A percentile compares a stretch with the other conserved stretches of the same genome.
phyloP scores from a whole-genome alignment of 2,797 vertebrate species.

The Agapornis canus region DNA sequence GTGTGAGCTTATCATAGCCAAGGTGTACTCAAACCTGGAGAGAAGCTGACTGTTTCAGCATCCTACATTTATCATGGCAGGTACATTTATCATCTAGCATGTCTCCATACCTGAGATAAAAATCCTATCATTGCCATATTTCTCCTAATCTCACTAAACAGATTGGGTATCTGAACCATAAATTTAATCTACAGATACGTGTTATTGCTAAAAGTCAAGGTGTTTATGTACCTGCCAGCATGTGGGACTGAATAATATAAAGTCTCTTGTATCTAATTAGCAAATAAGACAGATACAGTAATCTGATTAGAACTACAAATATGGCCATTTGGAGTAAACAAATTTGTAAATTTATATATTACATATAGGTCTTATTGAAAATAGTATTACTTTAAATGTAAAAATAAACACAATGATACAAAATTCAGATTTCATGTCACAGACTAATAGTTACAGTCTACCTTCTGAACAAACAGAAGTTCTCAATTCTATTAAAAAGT shows the following conservation, averaged over 20 bases:
- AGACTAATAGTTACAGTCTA: background rate
- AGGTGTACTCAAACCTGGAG: background rate
- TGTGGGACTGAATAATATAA: background rate
- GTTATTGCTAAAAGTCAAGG: background rate
- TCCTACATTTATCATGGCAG: rapidly evolving
- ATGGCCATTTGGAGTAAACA: background rate
- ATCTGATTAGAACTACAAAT: background rate
- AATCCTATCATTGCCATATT: background rate
- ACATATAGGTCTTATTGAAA: background rate
- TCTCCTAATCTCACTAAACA: background rate
- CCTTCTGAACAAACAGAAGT: background rate
- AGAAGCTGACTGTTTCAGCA: background rate
- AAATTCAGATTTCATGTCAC: background rate
- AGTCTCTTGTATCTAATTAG: background rate
- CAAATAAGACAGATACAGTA: background rate
- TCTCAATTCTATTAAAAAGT: background rate
- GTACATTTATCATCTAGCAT: background rate
- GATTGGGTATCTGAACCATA: background rate
- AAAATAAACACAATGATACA: background rate
- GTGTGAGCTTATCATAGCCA: background rate
- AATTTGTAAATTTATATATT: background rate
- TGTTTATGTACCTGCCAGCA: background rate
- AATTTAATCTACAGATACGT: background rate
- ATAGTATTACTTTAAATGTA: background rate
- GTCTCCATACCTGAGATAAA: background rate